phyloP scores from a whole-genome alignment of 2,888 invertebrate genomes.

The Leucania comma region DNA sequence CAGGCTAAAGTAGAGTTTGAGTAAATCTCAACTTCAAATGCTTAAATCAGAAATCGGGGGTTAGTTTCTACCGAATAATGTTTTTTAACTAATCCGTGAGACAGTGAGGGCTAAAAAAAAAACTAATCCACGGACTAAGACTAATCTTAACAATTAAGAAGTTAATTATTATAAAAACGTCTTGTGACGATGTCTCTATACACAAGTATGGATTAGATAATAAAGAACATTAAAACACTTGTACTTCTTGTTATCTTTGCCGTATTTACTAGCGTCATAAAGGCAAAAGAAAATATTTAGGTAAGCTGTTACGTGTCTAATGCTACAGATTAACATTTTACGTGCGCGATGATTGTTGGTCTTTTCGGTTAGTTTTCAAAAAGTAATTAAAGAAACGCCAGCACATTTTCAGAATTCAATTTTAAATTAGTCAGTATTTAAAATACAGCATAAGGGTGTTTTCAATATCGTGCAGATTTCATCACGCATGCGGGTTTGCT shows the following conservation, averaged over 20 bases:
- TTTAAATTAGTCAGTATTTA: not conserved
- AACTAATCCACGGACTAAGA: conserved; percentile 32
- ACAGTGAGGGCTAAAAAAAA: no score
- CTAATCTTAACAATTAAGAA: conserved; percentile 49
- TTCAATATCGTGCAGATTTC: no score
- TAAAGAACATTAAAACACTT: conserved; percentile 53
- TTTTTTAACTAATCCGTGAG: conserved; percentile 14
- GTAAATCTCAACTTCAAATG: no score
- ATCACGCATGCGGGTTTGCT: no score
- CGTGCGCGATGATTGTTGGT: not conserved
- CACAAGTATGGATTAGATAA: conserved; percentile 54
- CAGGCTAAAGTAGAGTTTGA: no score
- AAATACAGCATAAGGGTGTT: not conserved
- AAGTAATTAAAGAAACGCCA: not conserved
- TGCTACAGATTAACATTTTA: conserved; percentile 44
- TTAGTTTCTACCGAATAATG: conserved; percentile 5
- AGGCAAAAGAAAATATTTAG: conserved; percentile 59
- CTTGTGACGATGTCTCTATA: conserved; percentile 16
- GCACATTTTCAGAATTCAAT: not conserved
- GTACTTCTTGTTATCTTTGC: conserved; percentile 59
- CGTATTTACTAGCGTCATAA: conserved; percentile 50
- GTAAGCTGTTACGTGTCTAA: conserved; percentile 50
- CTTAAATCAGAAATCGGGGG: no score
- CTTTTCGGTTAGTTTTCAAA: no score
- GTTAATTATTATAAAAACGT: conserved; percentile 33